phyloP scores from a whole-genome alignment of 2,797 vertebrate species.

The Sternarchorhynchus goeldii region DNA sequence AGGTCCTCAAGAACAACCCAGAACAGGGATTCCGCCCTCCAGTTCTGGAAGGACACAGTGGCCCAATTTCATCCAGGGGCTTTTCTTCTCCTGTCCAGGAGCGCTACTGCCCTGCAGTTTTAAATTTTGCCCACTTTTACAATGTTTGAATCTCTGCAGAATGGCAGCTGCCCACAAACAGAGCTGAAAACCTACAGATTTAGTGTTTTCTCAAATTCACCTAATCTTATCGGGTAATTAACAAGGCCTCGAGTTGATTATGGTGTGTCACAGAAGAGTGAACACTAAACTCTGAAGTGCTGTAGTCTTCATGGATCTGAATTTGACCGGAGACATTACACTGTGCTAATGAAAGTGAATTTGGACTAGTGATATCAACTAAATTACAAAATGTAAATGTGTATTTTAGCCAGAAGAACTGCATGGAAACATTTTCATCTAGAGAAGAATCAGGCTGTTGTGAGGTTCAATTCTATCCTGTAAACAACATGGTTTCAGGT shows the following conservation, averaged over 20 bases:
- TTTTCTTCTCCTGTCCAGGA: no score
- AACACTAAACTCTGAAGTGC: background rate
- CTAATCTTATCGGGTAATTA: no score
- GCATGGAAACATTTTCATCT: conserved; percentile 8
- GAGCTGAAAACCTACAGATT: no score
- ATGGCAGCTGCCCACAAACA: no score
- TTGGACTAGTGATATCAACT: conserved; percentile 14
- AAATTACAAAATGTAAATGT: background rate
- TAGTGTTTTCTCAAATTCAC: no score
- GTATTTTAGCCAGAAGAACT: conserved; percentile 42
- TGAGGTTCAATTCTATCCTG: conserved; percentile 72
- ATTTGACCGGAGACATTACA: background rate
- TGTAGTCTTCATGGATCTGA: background rate
- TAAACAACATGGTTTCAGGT: conserved; percentile 84
- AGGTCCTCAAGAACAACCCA: no score
- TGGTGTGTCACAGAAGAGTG: background rate
- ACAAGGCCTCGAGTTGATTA: background rate
- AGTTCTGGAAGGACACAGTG: no score
- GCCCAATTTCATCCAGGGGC: no score
- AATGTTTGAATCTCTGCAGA: no score
- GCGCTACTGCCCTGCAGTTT: no score
- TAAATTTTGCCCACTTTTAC: no score
- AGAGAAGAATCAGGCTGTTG: conserved; percentile 56
- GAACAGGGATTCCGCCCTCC: no score
- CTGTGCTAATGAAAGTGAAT: background rate